Evolutionary conservation across 2,888 invertebrate species (phyloP), one percentile per base, ranked within the genome.

Genomic region (Apamea epomidion): DNA sequence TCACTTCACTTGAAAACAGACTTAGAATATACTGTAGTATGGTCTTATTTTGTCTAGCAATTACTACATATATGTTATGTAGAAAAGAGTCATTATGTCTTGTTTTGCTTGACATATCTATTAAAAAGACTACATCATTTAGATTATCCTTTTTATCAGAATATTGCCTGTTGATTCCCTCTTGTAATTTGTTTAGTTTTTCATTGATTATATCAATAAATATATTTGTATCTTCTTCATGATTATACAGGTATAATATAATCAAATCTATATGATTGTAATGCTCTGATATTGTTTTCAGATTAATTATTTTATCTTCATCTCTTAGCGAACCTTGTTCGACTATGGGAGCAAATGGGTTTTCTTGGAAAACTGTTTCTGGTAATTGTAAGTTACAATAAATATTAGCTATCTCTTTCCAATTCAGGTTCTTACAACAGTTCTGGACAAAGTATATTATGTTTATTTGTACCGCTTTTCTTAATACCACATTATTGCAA

Each of bases 401-500:
- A 76, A 96, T 90, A 76, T 90, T 90, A 3, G 91, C 75, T 76
- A 92, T 90, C 70, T 94, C 92, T 85, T 88, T 91, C 94, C 95
- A 95, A 71, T 90, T 77, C 0, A 95, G 81, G 2, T 87, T 86
- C 77, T 79, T 89, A 82, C 92, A 94, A 82, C 91, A 92, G 48
- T 93, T 93, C 8, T 91, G 93, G 75, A 96, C 85, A 87, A 96
- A 94, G 76, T 91, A 62, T 60, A 93, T 87, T 25, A 96, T 87
- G 82, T 96, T 95, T 1, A 92, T 84, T 71, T 93, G 91, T 37
- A 94, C 86, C 64, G 94, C 95, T 90, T 93, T 95, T 86, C 96
- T 94, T 69, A 97, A 88, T 6, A 93, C 86, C n/a, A 95, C 84
- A 90, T 93, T 95, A 81, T 95, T 97, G 85, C 96, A 96, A 3